Evolutionary conservation across 2,797 vertebrate species (phyloP).

Genomic region (Coregonus ussuriensis): DNA sequence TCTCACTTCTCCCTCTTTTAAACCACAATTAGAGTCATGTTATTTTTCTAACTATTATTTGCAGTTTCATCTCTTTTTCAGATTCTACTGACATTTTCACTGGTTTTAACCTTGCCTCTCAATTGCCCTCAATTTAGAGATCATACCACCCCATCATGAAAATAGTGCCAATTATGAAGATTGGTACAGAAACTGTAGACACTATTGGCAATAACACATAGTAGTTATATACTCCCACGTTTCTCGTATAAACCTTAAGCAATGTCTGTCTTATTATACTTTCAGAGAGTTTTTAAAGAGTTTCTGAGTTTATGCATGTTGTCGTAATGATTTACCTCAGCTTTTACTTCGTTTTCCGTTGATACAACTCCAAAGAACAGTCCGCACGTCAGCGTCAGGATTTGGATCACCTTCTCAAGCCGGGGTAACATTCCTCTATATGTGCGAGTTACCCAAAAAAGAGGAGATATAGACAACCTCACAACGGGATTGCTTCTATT

Average conservation of each 20-base stretch:
- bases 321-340: slow-evolving; percentile 65
- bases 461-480: not conserved
- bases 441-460: slow-evolving; percentile 33
- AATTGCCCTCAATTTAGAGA: no score
- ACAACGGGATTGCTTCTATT: not conserved
- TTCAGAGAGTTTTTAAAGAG: not conserved
- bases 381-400: slow-evolving; percentile 67
- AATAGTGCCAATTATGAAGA: not conserved
- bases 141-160: not conserved
- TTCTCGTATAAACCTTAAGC: not conserved
- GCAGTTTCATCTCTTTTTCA: slow-evolving; percentile 28
- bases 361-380: slow-evolving; percentile 58
- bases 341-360: slow-evolving; percentile 63
- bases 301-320: not conserved
- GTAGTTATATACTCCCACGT: not conserved
- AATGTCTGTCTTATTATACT: not conserved
- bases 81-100: slow-evolving; percentile 10
- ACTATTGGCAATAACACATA: not conserved
- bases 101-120: not conserved
- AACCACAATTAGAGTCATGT: slow-evolving; percentile 42
- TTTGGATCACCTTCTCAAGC: slow-evolving; percentile 40
- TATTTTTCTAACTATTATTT: slow-evolving; percentile 26
- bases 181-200: not conserved
- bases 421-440: slow-evolving; percentile 64
- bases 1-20: slow-evolving; percentile 16